Base-by-base conservation (phyloP, 2,888 invertebrate genomes). In the Polymixis lichenea region DNA sequence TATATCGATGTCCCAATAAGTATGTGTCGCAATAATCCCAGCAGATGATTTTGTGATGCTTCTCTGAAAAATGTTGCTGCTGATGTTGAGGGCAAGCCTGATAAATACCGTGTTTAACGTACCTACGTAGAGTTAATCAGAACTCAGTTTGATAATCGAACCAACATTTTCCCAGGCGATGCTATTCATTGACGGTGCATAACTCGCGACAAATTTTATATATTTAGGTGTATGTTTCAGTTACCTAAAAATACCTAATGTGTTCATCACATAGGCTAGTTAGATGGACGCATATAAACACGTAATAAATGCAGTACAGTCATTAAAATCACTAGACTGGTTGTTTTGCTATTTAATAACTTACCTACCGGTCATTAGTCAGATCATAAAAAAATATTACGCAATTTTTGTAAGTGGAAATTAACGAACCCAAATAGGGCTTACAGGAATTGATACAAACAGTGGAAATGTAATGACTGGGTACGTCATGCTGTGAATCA, bases 361-460 rank as follows among this genome's bases (percentile, higher is more conserved):
- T 0, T n/a, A 43, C 46, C 60, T 51, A 65, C n/a, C 38, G 13
- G n/a, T 49, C 22, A 80, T 80, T 80, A 80, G 66, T 80, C 82
- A 82, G 67, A 38, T 80, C 80, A 65, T 80, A 84, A 82, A 83
- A 82, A n/a, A 84, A 80, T 65, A 53, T 85, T 85, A 83, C 80
- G 80, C 86, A 83, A 86, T 67, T 75, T 83, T 76, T 78, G 58
- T 79, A 64, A 76, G 71, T 83, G 85, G 85, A 85, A 86, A 80
- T 76, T 76, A 58, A 86, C 69, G 46, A 75, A 58, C 51, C 78
- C 70, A 62, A 83, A 84, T 79, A 86, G 75, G 73, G 72, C 77
- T 82, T 84, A 81, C 71, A 81, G 80, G 83, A 85, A 85, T 86
- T 72, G 64, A 78, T 73, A 70, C 32, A 55, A 75, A 79, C 79